Evolutionary conservation across 37 sponge, comb jelly and placozoan species (phyloP), one percentile per base, ranked within the genome.

Genomic region (Beroe ovata): DNA sequence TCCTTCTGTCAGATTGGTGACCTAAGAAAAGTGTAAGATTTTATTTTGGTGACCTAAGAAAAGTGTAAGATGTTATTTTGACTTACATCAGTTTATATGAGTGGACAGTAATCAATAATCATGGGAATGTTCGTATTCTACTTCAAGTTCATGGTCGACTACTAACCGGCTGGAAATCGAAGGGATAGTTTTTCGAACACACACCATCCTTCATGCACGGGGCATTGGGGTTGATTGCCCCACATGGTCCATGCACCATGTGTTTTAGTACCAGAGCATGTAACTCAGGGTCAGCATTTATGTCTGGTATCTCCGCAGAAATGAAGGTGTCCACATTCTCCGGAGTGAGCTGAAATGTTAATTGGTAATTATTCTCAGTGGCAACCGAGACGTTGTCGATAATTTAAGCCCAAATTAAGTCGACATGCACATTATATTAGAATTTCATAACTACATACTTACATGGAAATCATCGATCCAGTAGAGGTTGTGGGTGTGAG

Each of bases 201-300:
- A 3, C 29, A 21, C 90, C 90, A 34, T 89, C 59, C 8, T 71
- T 26, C 90, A 69, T 89, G 64, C 90, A 89, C 20, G 4, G 89
- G 8, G 89, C 33, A 59, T 26, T 14, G 3, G 60, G 60, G 38
- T 88, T 59, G 8, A 2, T 29, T 38, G 62, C 2, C 21, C 89
- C 91, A 64, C 89, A 90, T n/a, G 47, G 39, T 6, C 89, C 91
- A 63, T 91, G 71, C 28, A 91, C 18, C 91, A 91, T 91, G 62
- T 60, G 64, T 23, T 11, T 60, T 22, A 3, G 29, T 32, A 91
- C 71, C 16, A 91, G 60, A 30, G 19, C 28, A 60, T 89, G 89
- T 42, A 91, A 36, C 22, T 30, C 58, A 62, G 89, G 89, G 33
- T 90, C 64, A 14, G 20, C 8, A 28, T 29, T 58, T 0, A 69